Base-by-base conservation (phyloP, 2,888 invertebrate species). In the Osmoderma eremita region DNA sequence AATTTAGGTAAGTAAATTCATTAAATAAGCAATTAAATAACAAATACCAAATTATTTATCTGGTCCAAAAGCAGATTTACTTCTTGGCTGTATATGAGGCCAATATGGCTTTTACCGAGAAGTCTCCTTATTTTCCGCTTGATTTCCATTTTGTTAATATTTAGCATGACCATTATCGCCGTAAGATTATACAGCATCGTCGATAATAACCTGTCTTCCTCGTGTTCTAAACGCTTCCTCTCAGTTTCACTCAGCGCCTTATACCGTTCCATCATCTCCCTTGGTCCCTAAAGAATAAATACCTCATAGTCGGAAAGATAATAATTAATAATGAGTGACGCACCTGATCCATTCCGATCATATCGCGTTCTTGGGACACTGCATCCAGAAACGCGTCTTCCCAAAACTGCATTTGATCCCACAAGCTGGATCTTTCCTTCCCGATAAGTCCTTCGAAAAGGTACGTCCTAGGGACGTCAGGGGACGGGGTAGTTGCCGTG, bases 321-420 rank as follows among this genome's bases (percentile, higher is more conserved):
- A 41, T 41, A 10, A n/a, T 22, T n/a, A 22, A 10, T 12, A 15
- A 38, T 5, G 10, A 5, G 8, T 18, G n/a, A 41, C 74, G 72
- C 74, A 86, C 86, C 81, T 99, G 98, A 85, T 99, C 99, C 98
- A 99, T 98, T 63, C 99, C 97, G 74, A 98, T 94, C 90, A 98
- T 95, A 79, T 99, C 99, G 18, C 99, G 86, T 80, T 99, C 99
- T 82, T 99, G 98, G 48, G 91, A 90, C 1, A 99, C 98, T 0
- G 98, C 97, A 83, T 99, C 99, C 65, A 98, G 85, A 80, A 99
- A 99, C 0, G 97, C 94, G 80, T 99, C 98, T 81, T 99, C 99
- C 99, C 99, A 99, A 83, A 99, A 99, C 79, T 97, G 96, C 94
- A 97, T 95, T 85, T 98, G 97, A 83, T 98, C 98, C 98, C 98